Evolutionary conservation across 2,888 invertebrate species (phyloP), one percentile per base, ranked within the genome.

Genomic region (Athetis lepigone): DNA sequence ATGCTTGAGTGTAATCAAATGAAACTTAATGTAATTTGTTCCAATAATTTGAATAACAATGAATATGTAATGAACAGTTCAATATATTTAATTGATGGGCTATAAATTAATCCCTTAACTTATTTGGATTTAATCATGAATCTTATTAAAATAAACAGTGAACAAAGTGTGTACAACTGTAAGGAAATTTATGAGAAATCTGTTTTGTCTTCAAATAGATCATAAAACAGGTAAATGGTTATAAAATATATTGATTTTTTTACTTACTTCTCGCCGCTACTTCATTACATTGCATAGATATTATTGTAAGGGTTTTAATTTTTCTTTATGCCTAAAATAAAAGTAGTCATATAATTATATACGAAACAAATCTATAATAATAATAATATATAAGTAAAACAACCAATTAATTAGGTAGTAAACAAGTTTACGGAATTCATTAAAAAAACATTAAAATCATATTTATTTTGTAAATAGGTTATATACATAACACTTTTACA

Each of bases 1-100:
- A 57, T 66, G 45, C 9, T 40, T 46, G 64, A 76, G 64, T 70
- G 75, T 79, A 71, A 85, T 83, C 83, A 82, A 86, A 82, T 75
- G 81, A 86, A 85, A 85, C 84, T 89, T 90, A 88, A 88, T 89
- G 85, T 84, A 88, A 87, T 88, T 89, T 82, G 43, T 71, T 74
- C 60, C 55, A 76, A 74, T 83, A 72, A 84, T 84, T 83, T 84
- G 77, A 89, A 89, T 85, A 85, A 88, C 88, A 89, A 90, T 90
- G 89, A 90, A 90, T 90, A 87, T 73, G 69, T 88, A 89, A 90
- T 82, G 80, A 86, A 57, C 58, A 69, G 81, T 85, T 81, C 83
- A 85, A 33, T 33, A 13, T 13, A 33, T 33, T 33, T 8, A 33
- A 86, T 86, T 81, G 82, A 84, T 84, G 72, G 73, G 59, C 79